These are phyloP conservation scores for Grantiella picta DNA, from an alignment of 2,113 vertebrate genomes.

Conservation along the genomic window DNA sequence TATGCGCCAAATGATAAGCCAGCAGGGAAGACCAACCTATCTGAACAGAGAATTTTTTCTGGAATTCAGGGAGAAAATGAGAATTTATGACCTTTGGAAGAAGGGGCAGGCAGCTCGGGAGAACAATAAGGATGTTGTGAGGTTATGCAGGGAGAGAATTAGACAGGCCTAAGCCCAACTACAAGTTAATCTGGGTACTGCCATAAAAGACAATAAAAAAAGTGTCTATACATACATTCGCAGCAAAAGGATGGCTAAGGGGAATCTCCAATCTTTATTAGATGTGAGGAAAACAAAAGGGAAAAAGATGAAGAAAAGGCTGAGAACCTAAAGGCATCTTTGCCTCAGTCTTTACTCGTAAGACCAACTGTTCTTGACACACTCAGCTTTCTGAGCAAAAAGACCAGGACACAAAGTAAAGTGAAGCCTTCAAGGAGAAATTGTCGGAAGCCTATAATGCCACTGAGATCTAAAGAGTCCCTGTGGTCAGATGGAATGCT, in stretches of 20 bases:
- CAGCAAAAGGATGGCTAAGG: background rate
- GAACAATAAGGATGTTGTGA: background rate
- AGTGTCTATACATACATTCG: background rate
- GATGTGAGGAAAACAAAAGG: background rate
- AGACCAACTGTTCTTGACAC: fast-evolving
- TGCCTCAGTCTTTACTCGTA: background rate
- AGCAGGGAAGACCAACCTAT: background rate
- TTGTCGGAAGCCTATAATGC: fast-evolving
- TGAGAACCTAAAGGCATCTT: background rate
- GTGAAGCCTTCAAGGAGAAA: background rate
- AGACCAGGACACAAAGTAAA: background rate
- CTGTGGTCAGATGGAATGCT: background rate
- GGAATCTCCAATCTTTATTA: background rate
- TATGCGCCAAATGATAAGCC: background rate
- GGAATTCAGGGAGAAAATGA: background rate
- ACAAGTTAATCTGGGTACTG: background rate
- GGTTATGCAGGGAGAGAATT: background rate
- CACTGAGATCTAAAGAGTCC: background rate
- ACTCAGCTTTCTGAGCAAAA: background rate
- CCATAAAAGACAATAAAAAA: background rate
- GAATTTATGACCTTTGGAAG: background rate
- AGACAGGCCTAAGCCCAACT: background rate
- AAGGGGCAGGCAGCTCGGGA: background rate
- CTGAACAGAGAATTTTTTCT: background rate
- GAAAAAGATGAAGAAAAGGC: background rate